phyloP scores from a whole-genome alignment of 1,140 invertebrate species.

The Pemphigus obesinymphae region DNA sequence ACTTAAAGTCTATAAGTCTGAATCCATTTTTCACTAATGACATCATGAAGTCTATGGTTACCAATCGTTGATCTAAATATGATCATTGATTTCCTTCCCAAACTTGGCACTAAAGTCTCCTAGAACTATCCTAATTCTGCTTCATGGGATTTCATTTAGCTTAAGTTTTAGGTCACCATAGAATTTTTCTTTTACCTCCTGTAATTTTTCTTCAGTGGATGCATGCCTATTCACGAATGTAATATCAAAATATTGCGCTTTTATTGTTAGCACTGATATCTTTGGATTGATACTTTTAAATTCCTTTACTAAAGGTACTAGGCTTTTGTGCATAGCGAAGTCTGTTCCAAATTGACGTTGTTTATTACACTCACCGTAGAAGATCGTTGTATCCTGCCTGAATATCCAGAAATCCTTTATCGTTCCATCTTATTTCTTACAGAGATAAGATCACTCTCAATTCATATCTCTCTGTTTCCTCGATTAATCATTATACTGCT shows the following conservation, averaged over 20 bases:
- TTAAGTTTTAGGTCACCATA: conserved; percentile 28
- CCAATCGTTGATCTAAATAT: no score
- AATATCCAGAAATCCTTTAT: background rate
- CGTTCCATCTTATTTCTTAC: background rate
- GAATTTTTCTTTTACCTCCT: conserved; percentile 36
- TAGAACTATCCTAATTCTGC: conserved; percentile 42
- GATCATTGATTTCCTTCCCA: no score
- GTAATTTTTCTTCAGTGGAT: conserved; percentile 38
- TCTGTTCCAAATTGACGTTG: background rate
- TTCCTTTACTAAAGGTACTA: background rate
- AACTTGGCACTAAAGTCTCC: no score
- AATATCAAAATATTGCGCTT: conserved; percentile 34
- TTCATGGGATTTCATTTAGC: background rate
- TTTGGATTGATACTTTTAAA: conserved; percentile 39
- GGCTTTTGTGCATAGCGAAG: background rate
- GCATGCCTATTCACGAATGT: conserved; percentile 35
- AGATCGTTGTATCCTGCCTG: background rate
- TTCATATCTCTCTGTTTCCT: background rate
- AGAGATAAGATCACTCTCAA: background rate
- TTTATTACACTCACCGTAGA: no score
- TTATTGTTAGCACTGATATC: conserved; percentile 35
- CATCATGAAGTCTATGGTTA: no score
- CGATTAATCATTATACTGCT: background rate
- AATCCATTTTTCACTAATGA: no score
- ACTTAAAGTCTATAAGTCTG: conserved; percentile 25